Evolutionary conservation across 1,140 invertebrate species (phyloP).

Genomic region (Colletes gigas): DNA sequence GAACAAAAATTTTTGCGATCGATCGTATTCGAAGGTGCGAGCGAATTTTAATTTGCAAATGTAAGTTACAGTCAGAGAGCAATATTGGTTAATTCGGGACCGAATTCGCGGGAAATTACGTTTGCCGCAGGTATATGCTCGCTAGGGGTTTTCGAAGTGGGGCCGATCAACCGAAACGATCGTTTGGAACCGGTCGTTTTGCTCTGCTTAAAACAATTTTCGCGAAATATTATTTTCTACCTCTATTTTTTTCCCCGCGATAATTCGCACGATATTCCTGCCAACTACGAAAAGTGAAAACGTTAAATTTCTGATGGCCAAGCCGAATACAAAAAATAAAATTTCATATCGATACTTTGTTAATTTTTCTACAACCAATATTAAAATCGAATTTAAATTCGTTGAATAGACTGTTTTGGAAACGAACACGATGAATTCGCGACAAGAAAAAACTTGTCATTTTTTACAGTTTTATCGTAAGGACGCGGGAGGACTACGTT

Average conservation of each 20-base stretch:
- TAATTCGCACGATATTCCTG: not conserved
- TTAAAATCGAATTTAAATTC: too few species aligned
- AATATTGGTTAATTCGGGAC: slow-evolving; percentile 28
- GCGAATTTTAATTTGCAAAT: slow-evolving; percentile 10
- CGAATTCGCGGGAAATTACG: slow-evolving; percentile 32
- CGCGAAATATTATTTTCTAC: slow-evolving; percentile 1
- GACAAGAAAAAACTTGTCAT: too few species aligned
- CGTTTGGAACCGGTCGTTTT: not conserved
- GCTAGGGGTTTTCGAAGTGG: slow-evolving; percentile 1
- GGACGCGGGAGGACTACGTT: too few species aligned
- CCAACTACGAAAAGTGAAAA: not conserved
- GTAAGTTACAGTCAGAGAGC: slow-evolving; percentile 17
- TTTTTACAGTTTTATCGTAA: too few species aligned
- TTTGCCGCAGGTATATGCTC: not conserved
- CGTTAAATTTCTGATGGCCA: not conserved
- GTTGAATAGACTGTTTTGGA: too few species aligned
- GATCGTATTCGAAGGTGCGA: not conserved
- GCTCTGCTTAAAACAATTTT: slow-evolving; percentile 1
- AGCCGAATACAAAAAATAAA: not conserved
- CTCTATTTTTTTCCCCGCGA: not conserved
- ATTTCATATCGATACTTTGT: not conserved
- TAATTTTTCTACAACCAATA: too few species aligned
- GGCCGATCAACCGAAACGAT: slow-evolving; percentile 23
- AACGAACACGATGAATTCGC: too few species aligned
- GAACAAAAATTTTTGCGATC: not conserved